phyloP scores from a whole-genome alignment of 2,888 invertebrate species.

The Criorhina ranunculi region DNA sequence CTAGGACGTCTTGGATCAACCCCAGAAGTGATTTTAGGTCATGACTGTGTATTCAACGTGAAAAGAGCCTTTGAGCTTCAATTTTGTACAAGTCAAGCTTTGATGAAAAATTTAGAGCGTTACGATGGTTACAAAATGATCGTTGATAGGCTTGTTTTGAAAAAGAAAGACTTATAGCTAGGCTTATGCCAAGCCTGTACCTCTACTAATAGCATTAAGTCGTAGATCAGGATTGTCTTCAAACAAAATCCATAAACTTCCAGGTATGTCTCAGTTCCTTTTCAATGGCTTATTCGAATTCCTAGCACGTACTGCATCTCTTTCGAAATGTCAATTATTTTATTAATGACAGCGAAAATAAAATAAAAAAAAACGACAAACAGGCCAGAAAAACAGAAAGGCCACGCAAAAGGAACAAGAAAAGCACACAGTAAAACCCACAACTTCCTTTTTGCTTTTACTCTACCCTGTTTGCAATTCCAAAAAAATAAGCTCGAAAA shows the following conservation, averaged over 20 bases:
- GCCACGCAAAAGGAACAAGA: background rate
- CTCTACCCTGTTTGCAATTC: slow-evolving; percentile 47
- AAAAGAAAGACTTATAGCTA: too few species aligned
- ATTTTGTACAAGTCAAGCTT: too few species aligned
- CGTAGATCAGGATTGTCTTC: too few species aligned
- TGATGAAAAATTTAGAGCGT: too few species aligned
- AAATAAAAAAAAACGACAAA: slow-evolving; percentile 28
- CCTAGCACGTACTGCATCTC: slow-evolving; percentile 66
- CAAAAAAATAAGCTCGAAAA: slow-evolving; percentile 52
- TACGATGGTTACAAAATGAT: too few species aligned
- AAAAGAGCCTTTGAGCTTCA: too few species aligned
- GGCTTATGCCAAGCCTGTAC: too few species aligned
- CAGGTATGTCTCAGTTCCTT: slow-evolving; percentile 1
- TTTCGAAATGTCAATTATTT: slow-evolving; percentile 75
- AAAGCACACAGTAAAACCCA: slow-evolving; percentile 60
- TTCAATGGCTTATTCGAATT: slow-evolving; percentile 40
- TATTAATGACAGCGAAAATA: slow-evolving; percentile 69
- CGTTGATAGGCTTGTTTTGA: too few species aligned
- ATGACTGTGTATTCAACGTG: too few species aligned
- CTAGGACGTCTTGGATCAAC: too few species aligned
- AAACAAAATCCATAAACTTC: background rate
- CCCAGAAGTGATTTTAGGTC: too few species aligned
- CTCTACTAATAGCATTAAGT: too few species aligned
- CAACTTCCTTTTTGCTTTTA: slow-evolving; percentile 62
- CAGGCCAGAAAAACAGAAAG: background rate